phyloP scores from a whole-genome alignment of 2,888 invertebrate genomes.

The Listrodromus nycthemerus region DNA sequence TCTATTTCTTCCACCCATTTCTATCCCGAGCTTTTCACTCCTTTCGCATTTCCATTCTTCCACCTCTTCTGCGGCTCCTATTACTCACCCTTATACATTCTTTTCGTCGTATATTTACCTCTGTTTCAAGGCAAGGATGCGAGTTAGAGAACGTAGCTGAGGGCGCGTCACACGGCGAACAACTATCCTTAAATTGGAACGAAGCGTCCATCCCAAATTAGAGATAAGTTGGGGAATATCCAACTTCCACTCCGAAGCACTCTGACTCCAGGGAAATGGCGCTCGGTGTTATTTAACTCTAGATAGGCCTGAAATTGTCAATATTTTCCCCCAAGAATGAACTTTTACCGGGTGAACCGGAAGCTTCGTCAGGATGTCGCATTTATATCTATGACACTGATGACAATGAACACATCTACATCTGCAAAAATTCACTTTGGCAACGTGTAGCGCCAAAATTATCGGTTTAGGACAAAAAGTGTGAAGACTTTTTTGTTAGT shows the following conservation, averaged over 20 bases:
- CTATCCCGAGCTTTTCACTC: conserved; percentile 26
- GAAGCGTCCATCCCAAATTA: conserved; percentile 1
- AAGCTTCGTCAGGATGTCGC: conserved; percentile 41
- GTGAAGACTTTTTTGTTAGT: too few relatives aligned
- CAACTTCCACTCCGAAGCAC: conserved; percentile 42
- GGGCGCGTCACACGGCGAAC: conserved; percentile 26
- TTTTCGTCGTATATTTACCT: conserved; percentile 18
- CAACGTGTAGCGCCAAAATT: too few relatives aligned
- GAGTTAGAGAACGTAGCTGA: not conserved
- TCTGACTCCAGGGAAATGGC: not conserved
- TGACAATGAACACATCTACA: too few relatives aligned
- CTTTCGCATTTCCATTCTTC: conserved; percentile 33
- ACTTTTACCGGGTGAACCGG: conserved; percentile 66
- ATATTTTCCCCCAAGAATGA: conserved; percentile 68
- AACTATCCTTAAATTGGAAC: conserved; percentile 21
- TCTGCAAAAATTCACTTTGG: too few relatives aligned
- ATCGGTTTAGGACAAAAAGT: too few relatives aligned
- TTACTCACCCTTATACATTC: conserved; percentile 4
- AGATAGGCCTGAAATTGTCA: conserved; percentile 69
- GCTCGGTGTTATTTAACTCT: conserved; percentile 67
- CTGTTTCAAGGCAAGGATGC: conserved; percentile 6
- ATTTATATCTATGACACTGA: conserved; percentile 36
- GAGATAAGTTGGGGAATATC: conserved; percentile 15
- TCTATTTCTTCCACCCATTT: conserved; percentile 54
- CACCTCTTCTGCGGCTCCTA: conserved; percentile 28